These are phyloP conservation scores for Arctia plantaginis DNA, from an alignment of 2,888 invertebrate species.

Conservation along the genomic window DNA sequence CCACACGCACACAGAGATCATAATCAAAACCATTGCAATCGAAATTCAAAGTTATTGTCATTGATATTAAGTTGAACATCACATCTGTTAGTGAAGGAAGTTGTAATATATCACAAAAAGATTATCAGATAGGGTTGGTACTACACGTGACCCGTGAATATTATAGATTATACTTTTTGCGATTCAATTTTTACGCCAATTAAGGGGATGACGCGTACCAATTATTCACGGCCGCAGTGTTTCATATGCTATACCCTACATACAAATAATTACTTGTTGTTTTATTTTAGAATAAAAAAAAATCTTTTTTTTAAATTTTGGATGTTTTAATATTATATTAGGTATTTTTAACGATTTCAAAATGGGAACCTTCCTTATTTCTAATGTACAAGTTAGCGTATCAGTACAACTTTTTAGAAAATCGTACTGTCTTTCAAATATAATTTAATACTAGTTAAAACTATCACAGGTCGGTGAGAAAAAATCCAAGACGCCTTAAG, in stretches of 20 bases:
- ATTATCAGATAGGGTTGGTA: conserved; percentile 40
- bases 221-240: not conserved
- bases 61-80: conserved; percentile 4
- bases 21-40: not conserved
- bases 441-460: too few relatives aligned
- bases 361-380: too few relatives aligned
- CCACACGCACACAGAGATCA: conserved; percentile 6
- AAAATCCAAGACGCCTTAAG: too few relatives aligned
- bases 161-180: conserved; percentile 53
- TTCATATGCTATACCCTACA: not conserved
- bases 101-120: conserved; percentile 26
- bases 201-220: conserved; percentile 42
- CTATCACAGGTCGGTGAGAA: too few relatives aligned
- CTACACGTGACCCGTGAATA: conserved; percentile 48
- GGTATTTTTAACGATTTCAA: too few relatives aligned
- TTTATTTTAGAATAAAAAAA: too few relatives aligned
- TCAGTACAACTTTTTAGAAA: too few relatives aligned
- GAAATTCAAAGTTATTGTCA: conserved; percentile 7
- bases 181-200: conserved; percentile 60
- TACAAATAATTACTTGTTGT: not conserved
- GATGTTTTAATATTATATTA: too few relatives aligned
- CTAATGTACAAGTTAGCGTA: too few relatives aligned
- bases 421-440: too few relatives aligned
- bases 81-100: not conserved
- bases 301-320: too few relatives aligned